phyloP scores from a whole-genome alignment of 2,113 vertebrate species.

The Craseonycteris thonglongyai region DNA sequence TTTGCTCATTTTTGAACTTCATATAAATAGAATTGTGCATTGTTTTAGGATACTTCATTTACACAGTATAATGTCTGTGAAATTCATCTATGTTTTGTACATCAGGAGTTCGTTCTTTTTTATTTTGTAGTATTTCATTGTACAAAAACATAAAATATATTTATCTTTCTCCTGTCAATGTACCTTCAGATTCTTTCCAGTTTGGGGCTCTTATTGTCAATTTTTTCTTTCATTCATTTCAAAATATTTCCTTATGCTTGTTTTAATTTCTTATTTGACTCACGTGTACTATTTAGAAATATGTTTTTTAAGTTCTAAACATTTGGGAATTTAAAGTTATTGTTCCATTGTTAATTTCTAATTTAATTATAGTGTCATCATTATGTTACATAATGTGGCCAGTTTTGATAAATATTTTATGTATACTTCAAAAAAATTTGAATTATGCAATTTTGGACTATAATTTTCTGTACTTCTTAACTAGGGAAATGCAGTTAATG shows the following conservation, averaged over 20 bases:
- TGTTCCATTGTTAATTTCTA: not conserved
- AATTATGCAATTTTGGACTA: not conserved
- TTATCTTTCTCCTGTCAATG: not conserved
- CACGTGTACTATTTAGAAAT: not conserved
- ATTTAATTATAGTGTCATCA: not conserved
- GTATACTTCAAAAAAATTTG: not conserved
- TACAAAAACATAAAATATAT: not conserved
- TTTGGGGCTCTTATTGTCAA: not conserved
- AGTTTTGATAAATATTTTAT: not conserved
- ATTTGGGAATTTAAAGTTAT: not conserved
- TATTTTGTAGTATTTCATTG: not conserved
- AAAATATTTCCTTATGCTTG: not conserved
- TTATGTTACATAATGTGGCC: not conserved
- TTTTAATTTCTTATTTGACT: not conserved
- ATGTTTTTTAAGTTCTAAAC: not conserved
- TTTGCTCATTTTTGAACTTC: not conserved
- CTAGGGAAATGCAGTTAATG: not conserved
- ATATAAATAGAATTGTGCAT: not conserved
- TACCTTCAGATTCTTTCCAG: not conserved
- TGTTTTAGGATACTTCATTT: not conserved
- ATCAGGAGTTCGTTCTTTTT: not conserved
- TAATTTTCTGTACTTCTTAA: not conserved
- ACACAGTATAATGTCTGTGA: not conserved
- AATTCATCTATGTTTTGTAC: not conserved
- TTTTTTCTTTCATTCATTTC: not conserved